phyloP scores from a whole-genome alignment of 2,797 vertebrate genomes.

The Enteromius thamalakanensis region DNA sequence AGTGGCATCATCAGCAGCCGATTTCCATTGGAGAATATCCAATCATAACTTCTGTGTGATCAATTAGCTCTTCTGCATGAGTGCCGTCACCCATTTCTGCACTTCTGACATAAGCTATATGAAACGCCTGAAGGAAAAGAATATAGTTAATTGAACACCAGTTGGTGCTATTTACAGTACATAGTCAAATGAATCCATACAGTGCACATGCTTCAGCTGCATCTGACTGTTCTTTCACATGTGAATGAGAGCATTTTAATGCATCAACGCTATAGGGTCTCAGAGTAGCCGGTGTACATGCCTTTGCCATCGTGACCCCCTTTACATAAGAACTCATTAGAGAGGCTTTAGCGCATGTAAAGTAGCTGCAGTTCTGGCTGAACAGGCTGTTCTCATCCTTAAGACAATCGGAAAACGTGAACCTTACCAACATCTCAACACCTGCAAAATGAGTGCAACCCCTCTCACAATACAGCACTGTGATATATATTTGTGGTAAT shows the following conservation, averaged over 20 bases:
- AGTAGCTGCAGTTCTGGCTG: constrained; percentile 49
- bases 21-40: constrained; percentile 20
- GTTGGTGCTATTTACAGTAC: constrained; percentile 68
- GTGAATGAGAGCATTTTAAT: constrained; percentile 5
- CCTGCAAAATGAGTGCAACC: not conserved
- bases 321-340: constrained; percentile 41
- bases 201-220: constrained; percentile 61
- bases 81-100: not conserved
- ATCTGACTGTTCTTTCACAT: constrained; percentile 44
- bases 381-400: constrained; percentile 47
- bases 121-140: constrained; percentile 18
- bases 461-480: not conserved
- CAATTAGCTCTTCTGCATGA: not conserved
- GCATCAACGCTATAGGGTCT: not conserved
- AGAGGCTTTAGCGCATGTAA: constrained; percentile 46
- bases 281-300: not conserved
- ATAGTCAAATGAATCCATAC: constrained; percentile 68
- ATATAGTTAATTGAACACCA: constrained; percentile 62
- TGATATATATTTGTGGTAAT: not conserved
- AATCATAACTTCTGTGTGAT: constrained; percentile 11
- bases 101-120: not conserved
- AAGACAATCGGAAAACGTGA: not conserved
- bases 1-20: not conserved
- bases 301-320: constrained; percentile 9
- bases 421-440: not conserved